Evolutionary conservation across 2,113 vertebrate species (phyloP).

Genomic region (Danionella cerebrum): DNA sequence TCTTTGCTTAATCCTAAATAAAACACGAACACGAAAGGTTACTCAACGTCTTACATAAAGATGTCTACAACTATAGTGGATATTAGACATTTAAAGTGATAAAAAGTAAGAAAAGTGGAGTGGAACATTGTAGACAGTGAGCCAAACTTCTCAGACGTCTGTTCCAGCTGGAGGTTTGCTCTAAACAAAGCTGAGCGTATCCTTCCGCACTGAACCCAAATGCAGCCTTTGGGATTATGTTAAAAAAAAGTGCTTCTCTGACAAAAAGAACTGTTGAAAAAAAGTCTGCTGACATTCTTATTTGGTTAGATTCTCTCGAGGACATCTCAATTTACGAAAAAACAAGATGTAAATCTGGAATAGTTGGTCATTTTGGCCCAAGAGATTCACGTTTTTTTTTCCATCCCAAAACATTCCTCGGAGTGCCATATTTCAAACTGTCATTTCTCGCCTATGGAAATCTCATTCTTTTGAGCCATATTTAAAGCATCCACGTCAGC

Average conservation of each 20-base stretch:
- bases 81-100: too few species aligned
- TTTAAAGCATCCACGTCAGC: slow-evolving; percentile 55
- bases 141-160: too few species aligned
- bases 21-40: too few species aligned
- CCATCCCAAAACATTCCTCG: slow-evolving; percentile 45
- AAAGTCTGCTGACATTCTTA: slow-evolving; percentile 21
- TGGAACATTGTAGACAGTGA: too few species aligned
- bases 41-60: too few species aligned
- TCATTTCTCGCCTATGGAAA: slow-evolving; percentile 55
- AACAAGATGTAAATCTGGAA: slow-evolving; percentile 43
- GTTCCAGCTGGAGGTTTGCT: neutral
- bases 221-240: slow-evolving; percentile 41
- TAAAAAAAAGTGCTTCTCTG: slow-evolving; percentile 48
- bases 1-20: too few species aligned
- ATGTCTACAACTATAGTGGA: too few species aligned
- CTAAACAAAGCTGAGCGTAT: slow-evolving; percentile 10
- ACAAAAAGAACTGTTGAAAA: slow-evolving; percentile 41
- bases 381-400: slow-evolving; percentile 39
- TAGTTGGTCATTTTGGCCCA: slow-evolving; percentile 22
- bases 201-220: slow-evolving; percentile 48
- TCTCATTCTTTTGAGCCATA: slow-evolving; percentile 46
- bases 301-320: slow-evolving; percentile 4
- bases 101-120: too few species aligned
- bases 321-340: slow-evolving; percentile 49
- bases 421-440: slow-evolving; percentile 48